Evolutionary conservation across 2,113 vertebrate species (phyloP).

Genomic region (Phylloscopus trochilus): DNA sequence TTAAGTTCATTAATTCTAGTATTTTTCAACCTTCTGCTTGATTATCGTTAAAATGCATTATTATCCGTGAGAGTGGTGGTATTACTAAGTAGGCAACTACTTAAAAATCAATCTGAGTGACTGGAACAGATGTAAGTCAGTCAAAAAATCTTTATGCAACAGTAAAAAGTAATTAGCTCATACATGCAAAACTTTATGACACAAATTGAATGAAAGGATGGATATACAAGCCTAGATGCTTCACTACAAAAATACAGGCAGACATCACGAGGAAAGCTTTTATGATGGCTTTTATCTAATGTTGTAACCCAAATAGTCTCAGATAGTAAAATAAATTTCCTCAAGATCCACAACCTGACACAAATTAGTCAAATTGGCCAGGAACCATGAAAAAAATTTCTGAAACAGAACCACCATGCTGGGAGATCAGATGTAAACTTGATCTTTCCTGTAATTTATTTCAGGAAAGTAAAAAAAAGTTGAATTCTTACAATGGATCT

Average conservation of each 20-base stretch:
- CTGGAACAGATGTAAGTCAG: background rate
- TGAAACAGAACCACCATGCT: accelerated
- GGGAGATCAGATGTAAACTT: background rate
- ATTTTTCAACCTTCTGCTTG: background rate
- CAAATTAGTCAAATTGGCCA: background rate
- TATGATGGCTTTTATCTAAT: background rate
- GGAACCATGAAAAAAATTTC: background rate
- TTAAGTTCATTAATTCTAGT: background rate
- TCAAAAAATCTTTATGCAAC: background rate
- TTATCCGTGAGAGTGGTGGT: background rate
- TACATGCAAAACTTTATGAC: background rate
- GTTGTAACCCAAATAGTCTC: background rate
- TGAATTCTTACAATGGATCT: background rate
- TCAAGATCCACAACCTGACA: background rate
- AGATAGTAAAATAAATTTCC: background rate
- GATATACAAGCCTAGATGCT: background rate
- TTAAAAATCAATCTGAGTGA: background rate
- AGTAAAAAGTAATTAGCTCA: background rate
- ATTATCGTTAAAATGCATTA: background rate
- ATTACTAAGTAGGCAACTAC: background rate
- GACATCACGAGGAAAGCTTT: background rate
- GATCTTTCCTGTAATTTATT: background rate
- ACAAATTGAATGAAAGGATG: background rate
- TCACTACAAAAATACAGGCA: background rate
- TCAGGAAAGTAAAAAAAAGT: background rate